Conservation (phyloP, 2,888 invertebrate species). For the Tuberolachnus salignus region DNA sequence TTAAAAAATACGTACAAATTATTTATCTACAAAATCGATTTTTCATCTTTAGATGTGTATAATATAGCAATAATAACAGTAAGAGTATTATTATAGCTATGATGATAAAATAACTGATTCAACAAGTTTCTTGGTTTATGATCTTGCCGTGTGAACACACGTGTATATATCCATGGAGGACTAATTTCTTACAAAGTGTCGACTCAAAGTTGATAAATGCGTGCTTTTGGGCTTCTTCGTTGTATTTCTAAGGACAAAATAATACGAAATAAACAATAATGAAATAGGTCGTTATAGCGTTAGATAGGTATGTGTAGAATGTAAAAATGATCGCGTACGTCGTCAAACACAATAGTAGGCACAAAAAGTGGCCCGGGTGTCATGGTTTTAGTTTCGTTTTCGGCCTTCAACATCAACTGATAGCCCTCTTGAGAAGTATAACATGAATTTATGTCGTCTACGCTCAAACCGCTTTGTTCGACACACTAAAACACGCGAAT, state of each 20-base stretch:
- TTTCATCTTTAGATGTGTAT: not conserved
- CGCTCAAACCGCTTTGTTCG: conserved; percentile 62
- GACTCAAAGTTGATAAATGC: conserved; percentile 29
- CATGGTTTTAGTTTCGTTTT: conserved; percentile 63
- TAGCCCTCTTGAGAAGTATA: conserved; percentile 63
- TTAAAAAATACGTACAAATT: not conserved
- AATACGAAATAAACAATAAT: not conserved
- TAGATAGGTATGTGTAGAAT: no score
- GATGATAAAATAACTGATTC: not conserved
- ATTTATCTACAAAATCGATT: conserved; percentile 9
- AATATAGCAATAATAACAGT: not conserved
- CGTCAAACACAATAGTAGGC: conserved; percentile 66
- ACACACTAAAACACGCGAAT: conserved; percentile 63
- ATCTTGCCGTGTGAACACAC: conserved; percentile 2
- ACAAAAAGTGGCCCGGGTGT: conserved; percentile 64
- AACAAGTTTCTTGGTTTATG: conserved; percentile 3
- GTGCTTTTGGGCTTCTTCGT: not conserved
- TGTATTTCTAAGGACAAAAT: not conserved
- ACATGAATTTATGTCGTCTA: conserved; percentile 63
- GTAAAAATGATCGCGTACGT: conserved; percentile 63
- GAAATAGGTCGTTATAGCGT: no score
- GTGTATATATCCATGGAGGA: not conserved
- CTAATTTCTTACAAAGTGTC: conserved; percentile 17
- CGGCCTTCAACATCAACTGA: conserved; percentile 65
- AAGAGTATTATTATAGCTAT: not conserved